Percentiles rank a stretch among this genome's conserved stretches.
Conservation (phyloP, 2,113 vertebrate species). For the Tretioscincus oriximinensis region DNA sequence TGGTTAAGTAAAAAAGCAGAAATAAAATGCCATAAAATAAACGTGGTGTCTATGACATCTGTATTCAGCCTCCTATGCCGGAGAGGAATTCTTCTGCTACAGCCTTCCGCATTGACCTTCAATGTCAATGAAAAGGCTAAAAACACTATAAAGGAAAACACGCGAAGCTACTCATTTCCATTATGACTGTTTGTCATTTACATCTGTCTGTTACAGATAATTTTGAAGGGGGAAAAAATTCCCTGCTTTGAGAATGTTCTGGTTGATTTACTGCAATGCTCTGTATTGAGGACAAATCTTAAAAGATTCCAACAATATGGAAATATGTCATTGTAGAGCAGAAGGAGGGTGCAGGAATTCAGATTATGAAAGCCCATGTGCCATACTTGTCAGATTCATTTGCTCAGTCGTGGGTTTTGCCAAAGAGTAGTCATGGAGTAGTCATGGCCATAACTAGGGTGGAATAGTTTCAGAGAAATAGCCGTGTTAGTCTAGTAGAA, state of each 20-base stretch:
- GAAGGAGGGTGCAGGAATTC: no score
- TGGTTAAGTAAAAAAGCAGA: conserved; percentile 18
- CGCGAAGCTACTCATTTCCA: conserved; percentile 11
- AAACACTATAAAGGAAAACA: background rate
- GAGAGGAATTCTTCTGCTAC: conserved; percentile 14
- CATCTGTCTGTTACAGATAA: conserved; percentile 20
- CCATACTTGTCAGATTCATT: no score
- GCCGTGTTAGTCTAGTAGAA: no score
- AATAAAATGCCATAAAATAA: conserved; percentile 46
- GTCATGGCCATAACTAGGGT: no score
- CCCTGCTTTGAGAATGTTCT: background rate
- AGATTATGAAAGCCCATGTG: no score
- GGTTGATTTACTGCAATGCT: no score
- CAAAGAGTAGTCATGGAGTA: no score
- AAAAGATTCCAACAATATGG: no score
- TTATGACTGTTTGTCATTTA: conserved; percentile 6
- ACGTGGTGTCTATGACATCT: conserved; percentile 36
- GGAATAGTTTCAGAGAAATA: no score
- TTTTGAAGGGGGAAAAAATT: conserved; percentile 22
- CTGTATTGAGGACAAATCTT: no score
- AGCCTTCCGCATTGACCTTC: background rate
- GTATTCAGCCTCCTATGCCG: conserved; percentile 36
- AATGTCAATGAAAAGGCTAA: conserved; percentile 21
- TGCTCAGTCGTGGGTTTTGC: no score
- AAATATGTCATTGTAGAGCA: no score